Conservation (phyloP, 1,140 invertebrate species). For the Coboldia fuscipes region DNA sequence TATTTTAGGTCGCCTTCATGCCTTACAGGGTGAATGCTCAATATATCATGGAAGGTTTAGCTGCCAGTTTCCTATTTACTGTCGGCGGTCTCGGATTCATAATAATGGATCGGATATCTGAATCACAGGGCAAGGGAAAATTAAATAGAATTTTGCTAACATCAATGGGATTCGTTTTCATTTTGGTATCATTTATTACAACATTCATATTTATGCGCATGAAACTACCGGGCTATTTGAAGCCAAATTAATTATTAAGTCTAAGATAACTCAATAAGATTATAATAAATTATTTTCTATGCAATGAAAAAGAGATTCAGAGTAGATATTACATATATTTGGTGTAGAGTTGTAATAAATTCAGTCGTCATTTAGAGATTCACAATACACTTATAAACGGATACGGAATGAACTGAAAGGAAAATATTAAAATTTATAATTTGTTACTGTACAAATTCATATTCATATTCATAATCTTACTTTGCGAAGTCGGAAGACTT, state of each 20-base stretch:
- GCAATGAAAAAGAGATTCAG: constrained; percentile 7
- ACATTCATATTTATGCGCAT: constrained; percentile 98
- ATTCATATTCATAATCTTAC: constrained; percentile 24
- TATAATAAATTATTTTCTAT: constrained; percentile 8
- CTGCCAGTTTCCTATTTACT: constrained; percentile 90
- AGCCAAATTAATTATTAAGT: neutral
- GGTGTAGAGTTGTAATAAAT: neutral
- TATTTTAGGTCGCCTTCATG: constrained; percentile 82
- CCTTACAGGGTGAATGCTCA: constrained; percentile 95
- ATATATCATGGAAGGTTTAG: constrained; percentile 97
- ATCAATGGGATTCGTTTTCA: constrained; percentile 79
- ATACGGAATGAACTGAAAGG: constrained; percentile 37
- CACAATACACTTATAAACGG: constrained; percentile 23
- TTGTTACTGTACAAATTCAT: neutral
- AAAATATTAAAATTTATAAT: constrained; percentile 6
- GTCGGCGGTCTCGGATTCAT: constrained; percentile 92
- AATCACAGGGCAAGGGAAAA: constrained; percentile 64
- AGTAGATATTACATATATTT: neutral
- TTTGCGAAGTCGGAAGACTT: constrained; percentile 78
- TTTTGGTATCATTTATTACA: constrained; percentile 85
- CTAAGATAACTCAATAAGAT: neutral
- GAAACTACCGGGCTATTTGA: constrained; percentile 59
- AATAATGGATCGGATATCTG: constrained; percentile 84
- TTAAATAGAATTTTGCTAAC: constrained; percentile 82
- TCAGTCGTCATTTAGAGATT: neutral